A percentile compares a stretch with the other conserved stretches of the same genome.
These are phyloP conservation scores for Channa maculata DNA, from an alignment of 2,113 vertebrate genomes.

Conservation along the genomic window DNA sequence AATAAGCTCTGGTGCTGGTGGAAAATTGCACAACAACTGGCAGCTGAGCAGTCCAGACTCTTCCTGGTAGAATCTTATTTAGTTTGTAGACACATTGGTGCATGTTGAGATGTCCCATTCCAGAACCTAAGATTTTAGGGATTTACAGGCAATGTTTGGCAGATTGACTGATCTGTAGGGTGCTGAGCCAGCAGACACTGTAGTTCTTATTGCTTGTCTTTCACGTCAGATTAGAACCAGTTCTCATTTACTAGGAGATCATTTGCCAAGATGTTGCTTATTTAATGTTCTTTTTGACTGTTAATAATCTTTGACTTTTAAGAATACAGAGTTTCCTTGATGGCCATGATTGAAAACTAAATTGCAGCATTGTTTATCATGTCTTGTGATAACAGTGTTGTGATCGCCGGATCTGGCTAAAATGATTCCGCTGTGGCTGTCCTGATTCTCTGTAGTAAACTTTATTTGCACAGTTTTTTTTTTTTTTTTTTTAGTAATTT, in stretches of 20 bases:
- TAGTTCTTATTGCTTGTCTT: background rate
- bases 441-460: background rate
- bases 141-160: background rate
- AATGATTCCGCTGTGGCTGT: background rate
- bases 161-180: background rate
- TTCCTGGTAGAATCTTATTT: slow-evolving; percentile 36
- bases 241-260: background rate
- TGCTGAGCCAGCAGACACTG: slow-evolving; percentile 4
- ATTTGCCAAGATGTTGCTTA: slow-evolving; percentile 38
- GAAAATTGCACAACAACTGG: slow-evolving; percentile 51
- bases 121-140: slow-evolving; percentile 41
- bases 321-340: background rate
- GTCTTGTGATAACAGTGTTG: background rate
- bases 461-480: slow-evolving; percentile 72
- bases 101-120: slow-evolving; percentile 79
- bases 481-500: slow-evolving; percentile 20
- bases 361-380: background rate
- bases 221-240: background rate
- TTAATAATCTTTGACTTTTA: slow-evolving; percentile 41
- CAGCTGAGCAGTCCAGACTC: slow-evolving; percentile 65
- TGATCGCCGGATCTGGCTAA: background rate
- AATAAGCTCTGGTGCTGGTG: slow-evolving; percentile 38
- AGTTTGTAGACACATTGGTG: slow-evolving; percentile 53
- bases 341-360: background rate
- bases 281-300: slow-evolving; percentile 38